Base-by-base conservation (phyloP, 1,140 invertebrate species). In the Carposina sasakii region DNA sequence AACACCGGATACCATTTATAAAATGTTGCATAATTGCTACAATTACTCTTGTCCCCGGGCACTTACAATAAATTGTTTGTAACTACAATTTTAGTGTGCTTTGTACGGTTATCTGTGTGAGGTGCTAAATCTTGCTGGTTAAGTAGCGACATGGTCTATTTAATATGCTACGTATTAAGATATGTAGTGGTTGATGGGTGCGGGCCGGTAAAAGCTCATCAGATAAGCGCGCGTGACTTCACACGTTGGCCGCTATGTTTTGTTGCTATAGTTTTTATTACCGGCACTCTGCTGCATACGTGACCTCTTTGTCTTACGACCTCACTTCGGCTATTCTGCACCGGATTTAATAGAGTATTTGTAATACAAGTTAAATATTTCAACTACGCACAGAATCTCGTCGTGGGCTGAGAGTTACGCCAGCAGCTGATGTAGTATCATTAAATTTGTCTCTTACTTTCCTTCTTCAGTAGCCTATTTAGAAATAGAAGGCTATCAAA, bases 391-490 rank as follows among this genome's bases (percentile, higher is more conserved):
- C 21, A 43, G 30, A 26, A 42, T 41, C 33, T 22, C 16, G 21
- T 23, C 17, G 37, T 48, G 37, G 31, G 24, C 37, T n/a, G 44
- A 26, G 50, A 28, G 54, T 34, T 26, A 51, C 51, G 42, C 46
- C 54, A 37, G 61, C 63, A 67, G 56, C 68, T 67, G 59, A 64
- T 60, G 53, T 57, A 57, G 41, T 59, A 39, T 47, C 58, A 67
- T 55, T 70, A 59, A 68, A 65, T 50, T 62, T 53, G 45, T 56
- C 55, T 20, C 36, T 46, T 57, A 24, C 13, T 10, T 55, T 57
- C 59, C 63, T 64, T 56, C 62, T 71, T 67, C 72, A 71, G 71
- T 62, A 76, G 71, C 69, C 52, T 62, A 67, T 68, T 63, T 67
- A 53, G 47, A 64, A 67, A 67, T 62, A 67, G 42, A 28, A 41